Evolutionary conservation across 2,888 invertebrate species (phyloP).

Genomic region (Athetis lepigone): DNA sequence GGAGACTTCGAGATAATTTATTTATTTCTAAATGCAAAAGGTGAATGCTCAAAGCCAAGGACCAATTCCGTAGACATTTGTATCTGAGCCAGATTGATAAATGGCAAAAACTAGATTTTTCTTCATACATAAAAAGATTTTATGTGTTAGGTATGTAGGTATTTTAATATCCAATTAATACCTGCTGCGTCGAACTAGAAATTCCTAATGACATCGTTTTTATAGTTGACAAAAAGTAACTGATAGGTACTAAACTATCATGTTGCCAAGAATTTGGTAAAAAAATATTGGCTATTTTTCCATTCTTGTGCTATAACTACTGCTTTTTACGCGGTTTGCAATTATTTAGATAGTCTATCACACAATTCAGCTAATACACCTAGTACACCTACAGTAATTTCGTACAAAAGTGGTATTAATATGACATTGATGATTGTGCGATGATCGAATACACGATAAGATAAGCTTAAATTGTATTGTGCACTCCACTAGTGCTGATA

Average conservation of each 20-base stretch:
- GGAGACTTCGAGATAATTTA: too few relatives aligned
- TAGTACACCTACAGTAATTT: too few relatives aligned
- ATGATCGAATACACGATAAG: too few relatives aligned
- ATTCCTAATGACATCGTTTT: conserved; percentile 47
- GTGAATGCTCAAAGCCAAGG: conserved; percentile 23
- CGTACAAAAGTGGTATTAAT: too few relatives aligned
- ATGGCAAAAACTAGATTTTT: conserved; percentile 21
- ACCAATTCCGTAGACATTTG: neutral
- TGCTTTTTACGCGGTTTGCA: conserved; percentile 5
- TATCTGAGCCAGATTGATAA: conserved; percentile 18
- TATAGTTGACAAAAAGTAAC: conserved; percentile 39
- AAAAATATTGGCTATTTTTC: conserved; percentile 12
- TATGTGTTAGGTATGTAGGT: conserved; percentile 52
- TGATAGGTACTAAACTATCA: conserved; percentile 26
- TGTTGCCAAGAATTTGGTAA: conserved; percentile 18
- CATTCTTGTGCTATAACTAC: conserved; percentile 17
- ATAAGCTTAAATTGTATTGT: too few relatives aligned
- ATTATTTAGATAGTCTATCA: too few relatives aligned
- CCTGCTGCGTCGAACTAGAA: conserved; percentile 53
- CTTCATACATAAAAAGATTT: conserved; percentile 20
- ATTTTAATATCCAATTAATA: conserved; percentile 58
- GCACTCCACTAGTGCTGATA: too few relatives aligned
- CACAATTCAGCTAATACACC: too few relatives aligned
- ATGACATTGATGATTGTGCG: too few relatives aligned
- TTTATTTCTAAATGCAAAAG: neutral